phyloP scores from a whole-genome alignment of 2,888 invertebrate species.

The Physocephala rufipes region DNA sequence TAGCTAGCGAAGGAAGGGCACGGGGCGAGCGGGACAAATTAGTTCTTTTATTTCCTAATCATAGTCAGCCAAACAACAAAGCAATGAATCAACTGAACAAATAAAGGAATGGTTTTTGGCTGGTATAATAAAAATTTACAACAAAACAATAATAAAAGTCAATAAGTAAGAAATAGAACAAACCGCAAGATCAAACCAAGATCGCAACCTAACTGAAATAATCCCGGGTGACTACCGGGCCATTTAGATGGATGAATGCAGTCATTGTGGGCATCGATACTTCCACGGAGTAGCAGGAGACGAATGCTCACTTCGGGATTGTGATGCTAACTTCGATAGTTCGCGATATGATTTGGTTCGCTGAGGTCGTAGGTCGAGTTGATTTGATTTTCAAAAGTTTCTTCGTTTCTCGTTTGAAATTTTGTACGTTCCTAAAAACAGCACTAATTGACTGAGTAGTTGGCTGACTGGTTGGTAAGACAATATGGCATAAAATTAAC shows the following conservation, averaged over 20 bases:
- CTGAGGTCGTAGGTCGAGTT: conserved; percentile 25
- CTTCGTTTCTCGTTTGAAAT: conserved; percentile 23
- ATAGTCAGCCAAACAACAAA: conserved; percentile 1
- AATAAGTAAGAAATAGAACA: not conserved
- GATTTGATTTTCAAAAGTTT: conserved; percentile 34
- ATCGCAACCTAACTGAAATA: not conserved
- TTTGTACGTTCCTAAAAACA: too few relatives aligned
- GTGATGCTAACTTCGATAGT: not conserved
- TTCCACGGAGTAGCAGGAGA: not conserved
- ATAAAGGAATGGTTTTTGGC: conserved; percentile 3
- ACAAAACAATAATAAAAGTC: not conserved
- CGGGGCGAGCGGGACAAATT: too few relatives aligned
- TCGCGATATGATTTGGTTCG: not conserved
- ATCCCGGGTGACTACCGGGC: not conserved
- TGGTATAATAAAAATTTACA: not conserved
- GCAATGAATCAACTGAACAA: conserved; percentile 19
- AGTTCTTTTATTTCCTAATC: not conserved
- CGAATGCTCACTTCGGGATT: not conserved
- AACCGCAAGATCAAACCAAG: conserved; percentile 23
- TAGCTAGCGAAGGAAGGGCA: too few relatives aligned
- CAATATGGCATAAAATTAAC: not conserved
- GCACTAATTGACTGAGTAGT: not conserved
- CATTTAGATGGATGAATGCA: not conserved
- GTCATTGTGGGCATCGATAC: not conserved
- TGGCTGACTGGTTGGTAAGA: too few relatives aligned